Evolutionary conservation across 64 coral and sea anemone genomes (phyloP).

Genomic region (Acropora yongei): DNA sequence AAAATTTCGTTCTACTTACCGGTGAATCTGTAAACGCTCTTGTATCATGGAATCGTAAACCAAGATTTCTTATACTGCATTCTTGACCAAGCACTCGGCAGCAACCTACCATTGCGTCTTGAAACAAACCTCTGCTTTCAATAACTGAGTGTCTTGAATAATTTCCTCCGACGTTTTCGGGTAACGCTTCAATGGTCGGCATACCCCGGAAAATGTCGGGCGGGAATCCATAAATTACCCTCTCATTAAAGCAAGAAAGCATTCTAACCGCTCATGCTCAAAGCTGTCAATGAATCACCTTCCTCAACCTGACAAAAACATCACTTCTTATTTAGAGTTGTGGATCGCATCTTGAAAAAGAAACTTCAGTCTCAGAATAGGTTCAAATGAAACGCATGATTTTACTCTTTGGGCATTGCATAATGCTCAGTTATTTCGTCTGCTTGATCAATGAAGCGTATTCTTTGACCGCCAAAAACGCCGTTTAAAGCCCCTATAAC

Average conservation of each 20-base stretch:
- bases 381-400: no score
- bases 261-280: not conserved
- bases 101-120: not conserved
- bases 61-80: constrained; percentile 60
- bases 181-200: not conserved
- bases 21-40: constrained; percentile 60
- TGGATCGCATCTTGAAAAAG: no score
- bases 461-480: not conserved
- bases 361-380: no score
- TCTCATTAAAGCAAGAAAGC: not conserved
- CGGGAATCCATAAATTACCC: not conserved
- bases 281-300: not conserved
- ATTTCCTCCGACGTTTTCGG: not conserved
- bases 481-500: not conserved
- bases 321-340: not conserved
- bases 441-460: constrained; percentile 7
- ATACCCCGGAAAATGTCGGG: not conserved
- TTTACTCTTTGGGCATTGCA: not conserved
- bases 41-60: constrained; percentile 41
- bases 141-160: not conserved
- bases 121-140: not conserved
- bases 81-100: constrained; percentile 48
- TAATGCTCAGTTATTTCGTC: not conserved
- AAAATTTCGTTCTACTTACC: constrained; percentile 1
- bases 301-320: not conserved